A percentile compares a stretch with the other conserved stretches of the same genome.
Evolutionary conservation across 2,113 vertebrate genomes (phyloP).

Genomic region (Hippocampus barbouri): DNA sequence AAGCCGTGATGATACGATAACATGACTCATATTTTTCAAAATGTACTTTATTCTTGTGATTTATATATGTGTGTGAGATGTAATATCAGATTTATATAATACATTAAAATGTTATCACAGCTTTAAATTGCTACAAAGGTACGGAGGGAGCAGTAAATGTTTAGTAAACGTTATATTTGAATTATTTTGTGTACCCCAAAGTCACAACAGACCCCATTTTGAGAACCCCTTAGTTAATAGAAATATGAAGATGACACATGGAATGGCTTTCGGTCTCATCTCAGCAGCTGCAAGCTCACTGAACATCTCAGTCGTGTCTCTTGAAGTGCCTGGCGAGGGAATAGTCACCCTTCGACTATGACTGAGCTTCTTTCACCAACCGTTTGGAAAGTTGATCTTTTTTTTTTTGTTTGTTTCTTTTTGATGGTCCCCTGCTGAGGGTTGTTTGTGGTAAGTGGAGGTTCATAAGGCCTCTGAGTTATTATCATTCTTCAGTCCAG

Average conservation of each 20-base stretch:
- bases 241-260: neutral
- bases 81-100: too few species aligned
- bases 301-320: neutral
- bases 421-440: neutral
- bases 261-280: neutral
- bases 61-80: too few species aligned
- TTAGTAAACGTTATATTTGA: neutral
- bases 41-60: too few species aligned
- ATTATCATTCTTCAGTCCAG: constrained; percentile 46
- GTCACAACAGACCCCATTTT: neutral
- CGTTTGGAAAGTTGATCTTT: constrained; percentile 33
- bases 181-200: neutral
- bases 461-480: constrained; percentile 23
- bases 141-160: too few species aligned
- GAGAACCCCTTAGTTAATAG: neutral
- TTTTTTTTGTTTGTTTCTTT: constrained; percentile 31
- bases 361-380: constrained; percentile 36
- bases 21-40: too few species aligned
- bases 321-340: constrained; percentile 59
- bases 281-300: neutral
- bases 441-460: constrained; percentile 10
- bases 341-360: constrained; percentile 33
- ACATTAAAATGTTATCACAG: too few species aligned
- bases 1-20: too few species aligned
- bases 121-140: neutral